Percentiles rank a stretch among this genome's conserved stretches.
Conservation (phyloP, 2,888 invertebrate genomes). For the Chironomus riparius region DNA sequence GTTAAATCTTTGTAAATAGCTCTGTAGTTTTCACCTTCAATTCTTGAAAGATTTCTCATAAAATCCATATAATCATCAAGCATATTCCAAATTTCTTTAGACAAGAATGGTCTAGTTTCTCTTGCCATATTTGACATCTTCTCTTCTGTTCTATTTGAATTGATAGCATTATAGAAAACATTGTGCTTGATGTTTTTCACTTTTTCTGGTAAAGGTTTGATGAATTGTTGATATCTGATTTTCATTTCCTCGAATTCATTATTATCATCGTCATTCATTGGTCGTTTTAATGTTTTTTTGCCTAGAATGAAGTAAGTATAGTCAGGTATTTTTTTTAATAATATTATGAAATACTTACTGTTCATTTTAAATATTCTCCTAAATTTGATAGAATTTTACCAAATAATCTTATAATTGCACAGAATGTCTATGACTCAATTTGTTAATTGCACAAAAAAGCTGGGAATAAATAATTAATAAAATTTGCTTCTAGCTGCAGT, state of each 20-base stretch:
- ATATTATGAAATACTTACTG: no score
- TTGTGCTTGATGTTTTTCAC: not conserved
- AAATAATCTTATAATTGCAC: no score
- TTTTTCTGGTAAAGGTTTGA: not conserved
- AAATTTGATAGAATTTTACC: no score
- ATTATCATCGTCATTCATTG: no score
- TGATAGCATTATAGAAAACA: not conserved
- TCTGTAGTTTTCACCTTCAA: not conserved
- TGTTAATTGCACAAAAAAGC: no score
- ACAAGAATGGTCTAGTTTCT: not conserved
- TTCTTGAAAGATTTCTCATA: not conserved
- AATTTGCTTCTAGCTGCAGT: no score
- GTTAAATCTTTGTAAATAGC: not conserved
- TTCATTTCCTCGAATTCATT: not conserved
- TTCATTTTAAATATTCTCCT: no score
- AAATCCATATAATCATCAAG: not conserved
- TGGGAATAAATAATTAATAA: no score
- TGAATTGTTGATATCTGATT: not conserved
- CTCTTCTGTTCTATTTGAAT: not conserved
- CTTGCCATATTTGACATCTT: not conserved
- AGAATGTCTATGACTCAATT: no score
- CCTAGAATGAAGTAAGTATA: no score
- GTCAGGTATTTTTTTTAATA: no score
- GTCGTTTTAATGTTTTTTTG: no score
- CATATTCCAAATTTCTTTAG: not conserved